phyloP scores from a whole-genome alignment of 2,797 vertebrate genomes.

The Pseudomugil tenellus region DNA sequence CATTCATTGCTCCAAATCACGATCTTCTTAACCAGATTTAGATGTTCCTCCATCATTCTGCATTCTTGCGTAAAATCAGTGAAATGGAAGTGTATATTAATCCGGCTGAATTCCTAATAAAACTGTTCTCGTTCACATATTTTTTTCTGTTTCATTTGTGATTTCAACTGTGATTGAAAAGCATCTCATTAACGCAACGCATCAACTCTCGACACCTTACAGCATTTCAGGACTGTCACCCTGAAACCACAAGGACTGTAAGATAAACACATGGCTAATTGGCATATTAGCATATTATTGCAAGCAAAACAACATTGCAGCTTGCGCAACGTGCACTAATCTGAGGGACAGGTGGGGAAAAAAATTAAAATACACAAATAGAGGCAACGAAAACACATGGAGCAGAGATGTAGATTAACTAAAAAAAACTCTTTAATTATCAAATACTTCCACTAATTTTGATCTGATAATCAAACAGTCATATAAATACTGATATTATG shows the following conservation, averaged over 20 bases:
- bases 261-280: neutral
- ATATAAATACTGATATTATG: too few species aligned
- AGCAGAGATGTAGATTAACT: too few species aligned
- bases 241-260: neutral
- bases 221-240: too few species aligned
- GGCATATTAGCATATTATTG: neutral
- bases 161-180: neutral
- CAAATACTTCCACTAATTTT: neutral
- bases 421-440: neutral
- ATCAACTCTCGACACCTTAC: neutral
- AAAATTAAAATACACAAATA: neutral
- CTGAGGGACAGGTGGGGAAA: neutral
- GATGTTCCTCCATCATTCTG: neutral
- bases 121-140: neutral
- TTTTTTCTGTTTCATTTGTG: neutral
- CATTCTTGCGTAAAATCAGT: neutral
- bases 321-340: neutral
- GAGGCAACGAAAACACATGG: neutral
- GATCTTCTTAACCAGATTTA: neutral
- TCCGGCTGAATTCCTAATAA: neutral
- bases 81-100: neutral
- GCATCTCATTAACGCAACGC: neutral
- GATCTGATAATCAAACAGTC: too few species aligned
- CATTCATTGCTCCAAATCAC: neutral
- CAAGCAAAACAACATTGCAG: neutral